These are phyloP conservation scores for Liopterus haemorrhoidalis DNA, from an alignment of 2,888 invertebrate genomes.

Conservation along the genomic window DNA sequence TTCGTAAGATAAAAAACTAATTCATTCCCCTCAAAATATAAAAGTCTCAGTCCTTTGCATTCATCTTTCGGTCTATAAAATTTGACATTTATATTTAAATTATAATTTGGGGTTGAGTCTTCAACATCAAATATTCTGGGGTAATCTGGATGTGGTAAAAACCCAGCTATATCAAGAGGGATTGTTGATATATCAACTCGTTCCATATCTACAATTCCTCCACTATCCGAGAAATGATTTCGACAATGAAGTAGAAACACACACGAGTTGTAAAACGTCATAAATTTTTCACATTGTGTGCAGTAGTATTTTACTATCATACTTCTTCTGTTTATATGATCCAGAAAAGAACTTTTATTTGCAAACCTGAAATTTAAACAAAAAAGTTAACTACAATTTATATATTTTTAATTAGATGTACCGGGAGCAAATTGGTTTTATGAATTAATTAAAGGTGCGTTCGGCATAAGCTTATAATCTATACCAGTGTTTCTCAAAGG, in stretches of 20 bases:
- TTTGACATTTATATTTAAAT: slow-evolving; percentile 36
- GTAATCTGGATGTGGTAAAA: slow-evolving; percentile 38
- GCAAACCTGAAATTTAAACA: slow-evolving; percentile 40
- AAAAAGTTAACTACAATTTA: slow-evolving; percentile 7
- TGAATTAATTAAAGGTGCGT: too few relatives aligned
- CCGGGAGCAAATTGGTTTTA: too few relatives aligned
- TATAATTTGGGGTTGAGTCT: slow-evolving; percentile 34
- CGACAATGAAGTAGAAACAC: slow-evolving; percentile 41
- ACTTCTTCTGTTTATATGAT: slow-evolving; percentile 42
- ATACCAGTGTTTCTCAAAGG: too few relatives aligned
- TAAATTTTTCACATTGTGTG: slow-evolving; percentile 32
- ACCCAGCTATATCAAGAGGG: slow-evolving; percentile 41
- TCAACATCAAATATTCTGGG: slow-evolving; percentile 38
- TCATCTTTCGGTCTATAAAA: slow-evolving; percentile 38
- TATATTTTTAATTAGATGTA: slow-evolving; percentile 2
- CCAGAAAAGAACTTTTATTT: slow-evolving; percentile 40
- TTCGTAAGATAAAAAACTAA: slow-evolving; percentile 32
- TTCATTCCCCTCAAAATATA: slow-evolving; percentile 38
- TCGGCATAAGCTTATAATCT: too few relatives aligned
- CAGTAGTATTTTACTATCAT: slow-evolving; percentile 40
- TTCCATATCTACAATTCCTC: slow-evolving; percentile 38
- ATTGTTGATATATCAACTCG: slow-evolving; percentile 37
- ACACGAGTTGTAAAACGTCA: slow-evolving; percentile 42
- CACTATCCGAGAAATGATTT: slow-evolving; percentile 36
- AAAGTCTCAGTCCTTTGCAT: slow-evolving; percentile 36